Evolutionary conservation across 2,113 vertebrate species (phyloP).

Genomic region (Eurystomus gularis): DNA sequence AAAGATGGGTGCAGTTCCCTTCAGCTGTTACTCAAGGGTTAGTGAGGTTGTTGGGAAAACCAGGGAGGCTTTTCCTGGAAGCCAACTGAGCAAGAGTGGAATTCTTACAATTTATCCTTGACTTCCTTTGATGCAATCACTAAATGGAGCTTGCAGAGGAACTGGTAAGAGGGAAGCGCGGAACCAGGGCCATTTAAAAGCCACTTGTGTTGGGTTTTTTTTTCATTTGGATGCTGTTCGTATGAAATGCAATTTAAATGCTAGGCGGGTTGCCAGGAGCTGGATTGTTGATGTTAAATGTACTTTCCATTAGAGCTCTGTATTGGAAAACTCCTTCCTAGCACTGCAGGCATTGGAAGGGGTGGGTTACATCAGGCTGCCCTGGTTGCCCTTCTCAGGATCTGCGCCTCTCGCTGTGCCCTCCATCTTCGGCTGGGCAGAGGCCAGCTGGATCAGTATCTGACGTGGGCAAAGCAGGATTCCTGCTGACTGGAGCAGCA

Average conservation of each 20-base stretch:
- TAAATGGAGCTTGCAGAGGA: background rate
- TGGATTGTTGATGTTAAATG: constrained; percentile 40
- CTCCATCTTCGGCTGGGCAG: background rate
- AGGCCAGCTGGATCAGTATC: background rate
- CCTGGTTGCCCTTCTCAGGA: background rate
- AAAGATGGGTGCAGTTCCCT: background rate
- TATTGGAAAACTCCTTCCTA: constrained; percentile 59
- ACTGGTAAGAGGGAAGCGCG: background rate
- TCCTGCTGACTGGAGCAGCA: background rate
- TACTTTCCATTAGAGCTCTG: constrained; percentile 59
- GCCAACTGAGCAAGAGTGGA: background rate
- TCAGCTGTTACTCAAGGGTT: background rate
- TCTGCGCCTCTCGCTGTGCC: background rate
- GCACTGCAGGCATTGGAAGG: background rate
- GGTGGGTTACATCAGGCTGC: background rate
- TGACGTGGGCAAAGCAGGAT: background rate
- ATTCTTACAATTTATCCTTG: background rate
- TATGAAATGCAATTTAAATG: constrained; percentile 51
- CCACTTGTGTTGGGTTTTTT: background rate
- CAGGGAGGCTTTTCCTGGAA: background rate
- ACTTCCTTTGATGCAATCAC: background rate
- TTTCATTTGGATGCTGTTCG: background rate
- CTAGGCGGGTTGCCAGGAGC: constrained; percentile 24
- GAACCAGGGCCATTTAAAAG: constrained; percentile 3
- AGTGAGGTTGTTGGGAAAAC: background rate